These are phyloP conservation scores for Lutjanus campechanus DNA, from an alignment of 2,797 vertebrate genomes.

Conservation along the genomic window DNA sequence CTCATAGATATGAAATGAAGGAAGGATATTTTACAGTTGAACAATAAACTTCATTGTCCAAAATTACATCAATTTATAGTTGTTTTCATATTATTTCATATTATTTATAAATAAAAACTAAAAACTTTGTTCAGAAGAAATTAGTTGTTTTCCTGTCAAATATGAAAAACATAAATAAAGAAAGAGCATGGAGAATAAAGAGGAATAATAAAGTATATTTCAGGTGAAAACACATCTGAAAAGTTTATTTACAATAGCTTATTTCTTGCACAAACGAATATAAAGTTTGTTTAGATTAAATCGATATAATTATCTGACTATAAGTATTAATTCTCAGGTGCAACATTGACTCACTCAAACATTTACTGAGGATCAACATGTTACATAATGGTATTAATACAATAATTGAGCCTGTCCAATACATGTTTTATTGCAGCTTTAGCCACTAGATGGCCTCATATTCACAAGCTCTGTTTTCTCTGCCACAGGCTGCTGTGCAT, in stretches of 20 bases:
- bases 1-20: no score
- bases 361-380: slow-evolving; percentile 24
- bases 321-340: not conserved
- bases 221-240: not conserved
- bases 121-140: no score
- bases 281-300: not conserved
- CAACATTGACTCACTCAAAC: not conserved
- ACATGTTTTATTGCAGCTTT: not conserved
- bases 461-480: slow-evolving; percentile 30
- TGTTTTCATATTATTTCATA: not conserved
- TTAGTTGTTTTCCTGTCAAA: not conserved
- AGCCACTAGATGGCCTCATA: slow-evolving; percentile 70
- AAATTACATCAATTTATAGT: not conserved
- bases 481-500: not conserved
- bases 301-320: not conserved
- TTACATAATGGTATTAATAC: slow-evolving; percentile 54
- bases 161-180: not conserved
- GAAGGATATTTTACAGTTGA: no score
- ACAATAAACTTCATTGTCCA: not conserved
- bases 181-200: not conserved
- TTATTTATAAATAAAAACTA: no score
- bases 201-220: not conserved
- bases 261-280: not conserved
- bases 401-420: not conserved
- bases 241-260: not conserved